Base-by-base conservation (phyloP, 2,888 invertebrate species). In the Melangyna quadrimaculata region DNA sequence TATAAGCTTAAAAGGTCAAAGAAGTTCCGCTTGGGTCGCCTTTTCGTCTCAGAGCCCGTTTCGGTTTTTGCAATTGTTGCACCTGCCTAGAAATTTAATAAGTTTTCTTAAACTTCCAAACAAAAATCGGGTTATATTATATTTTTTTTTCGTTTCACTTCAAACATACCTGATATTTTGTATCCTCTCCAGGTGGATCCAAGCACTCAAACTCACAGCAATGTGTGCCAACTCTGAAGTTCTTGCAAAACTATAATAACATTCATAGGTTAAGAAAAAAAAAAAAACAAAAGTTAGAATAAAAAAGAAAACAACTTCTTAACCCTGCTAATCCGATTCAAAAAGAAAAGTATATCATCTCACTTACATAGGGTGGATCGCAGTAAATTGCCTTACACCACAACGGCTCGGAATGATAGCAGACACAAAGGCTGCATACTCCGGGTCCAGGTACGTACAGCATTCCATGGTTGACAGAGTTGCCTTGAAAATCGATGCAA, bases 201-300 rank as follows among this genome's bases (percentile, higher is more conserved):
- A 97, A 93, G 92, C 98, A 98, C 90, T 96, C 95, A 92, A 97
- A 98, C 90, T 97, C 96, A 91, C 98, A 98, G 93, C 98, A 98
- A 80, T 96, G 94, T 90, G 95, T 95, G 69, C 97, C 97, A 67
- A 96, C 96, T 67, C 96, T 94, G 92, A 96, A 97, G 90, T 95
- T 95, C 91, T 96, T 95, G 93, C 97, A 97, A 93, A 95, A 96
- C 97, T 97, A n/a, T n/a, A 81, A 89, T 89, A 89, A 72, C 67
- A 67, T n/a, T n/a, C n/a, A 43, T 77, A 24, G 61, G 40, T 22
- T 51, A 22, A 5, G 3, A 40, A 37, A 35, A 22, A 59, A 40
- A 12, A 35, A 45, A 69, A 12, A 51, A 45, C n/a, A n/a, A n/a
- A n/a, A n/a, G n/a, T n/a, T n/a, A n/a, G n/a, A n/a, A n/a, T n/a